Conservation (phyloP, 2,797 vertebrate genomes). For the Tangara arthus region DNA sequence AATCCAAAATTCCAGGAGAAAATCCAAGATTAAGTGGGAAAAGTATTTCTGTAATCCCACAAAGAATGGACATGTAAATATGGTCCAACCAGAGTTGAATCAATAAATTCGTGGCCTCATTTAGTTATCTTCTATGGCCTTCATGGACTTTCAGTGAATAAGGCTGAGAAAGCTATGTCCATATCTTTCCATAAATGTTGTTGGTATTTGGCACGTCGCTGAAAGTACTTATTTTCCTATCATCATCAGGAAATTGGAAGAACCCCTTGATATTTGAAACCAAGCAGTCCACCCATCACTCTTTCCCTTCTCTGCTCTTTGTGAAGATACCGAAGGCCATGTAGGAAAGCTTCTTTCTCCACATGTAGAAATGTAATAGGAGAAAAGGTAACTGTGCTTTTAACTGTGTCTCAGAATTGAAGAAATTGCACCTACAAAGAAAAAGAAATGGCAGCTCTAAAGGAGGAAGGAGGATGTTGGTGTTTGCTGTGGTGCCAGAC, state of each 20-base stretch:
- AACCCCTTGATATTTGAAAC: neutral
- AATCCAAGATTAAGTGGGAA: constrained; percentile 35
- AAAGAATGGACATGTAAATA: neutral
- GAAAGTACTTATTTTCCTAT: neutral
- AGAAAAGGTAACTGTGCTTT: neutral
- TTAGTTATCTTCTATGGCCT: neutral
- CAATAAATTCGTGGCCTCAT: neutral
- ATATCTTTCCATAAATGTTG: neutral
- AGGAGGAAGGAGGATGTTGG: neutral
- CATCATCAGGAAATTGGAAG: neutral
- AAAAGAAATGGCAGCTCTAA: neutral
- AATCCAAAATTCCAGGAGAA: constrained; percentile 34
- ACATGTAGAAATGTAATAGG: neutral
- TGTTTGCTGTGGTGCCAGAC: neutral
- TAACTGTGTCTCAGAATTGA: neutral
- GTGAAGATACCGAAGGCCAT: neutral
- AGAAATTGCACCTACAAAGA: neutral
- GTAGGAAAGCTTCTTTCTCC: neutral
- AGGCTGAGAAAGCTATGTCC: neutral
- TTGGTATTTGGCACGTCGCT: neutral
- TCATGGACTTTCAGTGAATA: neutral
- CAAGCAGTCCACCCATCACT: neutral
- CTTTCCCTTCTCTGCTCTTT: neutral
- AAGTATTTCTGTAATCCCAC: constrained; percentile 7
- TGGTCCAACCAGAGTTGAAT: neutral